Evolutionary conservation across 2,797 vertebrate species (phyloP), one percentile per base, ranked within the genome.

Genomic region (Gouania willdenowi): DNA sequence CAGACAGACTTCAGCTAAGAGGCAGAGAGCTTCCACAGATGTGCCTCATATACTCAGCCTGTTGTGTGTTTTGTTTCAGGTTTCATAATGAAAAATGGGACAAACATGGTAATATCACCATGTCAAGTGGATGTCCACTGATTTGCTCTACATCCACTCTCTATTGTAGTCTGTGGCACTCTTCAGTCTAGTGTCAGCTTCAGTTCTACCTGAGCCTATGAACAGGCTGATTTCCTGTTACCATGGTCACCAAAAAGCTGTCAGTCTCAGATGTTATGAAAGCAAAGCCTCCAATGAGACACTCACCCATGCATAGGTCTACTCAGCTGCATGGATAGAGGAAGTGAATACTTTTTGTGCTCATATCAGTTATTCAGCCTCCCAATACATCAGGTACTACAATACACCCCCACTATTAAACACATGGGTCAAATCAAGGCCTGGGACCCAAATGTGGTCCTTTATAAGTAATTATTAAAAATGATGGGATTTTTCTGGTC

Each of bases 191-290:
- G 48, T 68, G 69, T 71, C 60, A 55, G 57, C 32, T 30, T 11
- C 42, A 24, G 64, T 43, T 71, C 66, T 57, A 48, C 47, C 26
- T 8, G 41, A 31, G 41, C 41, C 37, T 43, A 26, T 49, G 58
- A 71, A 58, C n/a, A 0, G 19, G 46, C 62, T 80, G 52, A 77
- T 79, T 78, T 78, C 35, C 68, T 7, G 55, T 84, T 77, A 66
- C 78, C 74, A 82, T 81, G 71, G 82, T 46, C 77, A 78, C 75
- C 35, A 60, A 36, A 46, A 72, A 77, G 60, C 71, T 74, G 75
- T 56, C 63, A 51, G 39, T 71, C 59, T 61, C 36, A 68, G 10
- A 55, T 54, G 53, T 55, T 75, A 44, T 56, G 52, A 66, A 64
- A 61, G 47, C 65, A 68, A 72, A 44, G 30, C 53, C 18, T 35